Evolutionary conservation across 2,888 invertebrate species (phyloP), one percentile per base, ranked within the genome.

Genomic region (Cryptocephalus moraei): DNA sequence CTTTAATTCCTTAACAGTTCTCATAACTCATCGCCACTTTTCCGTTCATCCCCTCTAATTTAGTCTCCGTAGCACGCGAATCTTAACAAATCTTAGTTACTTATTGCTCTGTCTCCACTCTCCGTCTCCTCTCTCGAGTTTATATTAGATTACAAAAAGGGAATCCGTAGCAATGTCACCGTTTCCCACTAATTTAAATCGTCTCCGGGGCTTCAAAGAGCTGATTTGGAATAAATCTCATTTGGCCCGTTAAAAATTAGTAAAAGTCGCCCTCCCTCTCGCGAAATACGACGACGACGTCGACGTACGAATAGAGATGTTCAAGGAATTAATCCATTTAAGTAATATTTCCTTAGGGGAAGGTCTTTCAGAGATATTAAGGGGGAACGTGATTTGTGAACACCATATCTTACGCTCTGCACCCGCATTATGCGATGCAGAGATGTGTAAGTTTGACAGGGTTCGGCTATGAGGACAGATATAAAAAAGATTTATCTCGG

Each of bases 381-480:
- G 48, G 55, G 49, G 50, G 40, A 33, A 39, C 36, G 49, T 50
- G 55, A 53, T 55, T 55, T 55, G 55, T 53, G 48, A 53, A 55
- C 49, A 48, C 46, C 49, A 53, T 50, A 51, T 51, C 49, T 51
- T 48, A 36, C 36, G 36, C 36, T 36, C 36, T 36, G 36, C 36
- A 12, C 36, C 36, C 12, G 36, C n/a, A 11, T 11, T 36, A n/a
- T 12, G n/a, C 36, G 36, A 11, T 36, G 11, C 36, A 36, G 36
- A 36, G 36, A 36, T 36, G 12, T 36, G 36, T n/a, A n/a, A 36
- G 12, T 36, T 36, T 36, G 36, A 36, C 36, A 36, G 12, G 36
- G 12, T 36, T 36, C 12, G 12, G 6, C 12, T 36, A 11, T 36
- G n/a, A n/a, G 36, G 12, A 36, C 12, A 12, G 11, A 36, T 36